Evolutionary conservation across 1,140 invertebrate species (phyloP).

Genomic region (Papilio polyxenes): DNA sequence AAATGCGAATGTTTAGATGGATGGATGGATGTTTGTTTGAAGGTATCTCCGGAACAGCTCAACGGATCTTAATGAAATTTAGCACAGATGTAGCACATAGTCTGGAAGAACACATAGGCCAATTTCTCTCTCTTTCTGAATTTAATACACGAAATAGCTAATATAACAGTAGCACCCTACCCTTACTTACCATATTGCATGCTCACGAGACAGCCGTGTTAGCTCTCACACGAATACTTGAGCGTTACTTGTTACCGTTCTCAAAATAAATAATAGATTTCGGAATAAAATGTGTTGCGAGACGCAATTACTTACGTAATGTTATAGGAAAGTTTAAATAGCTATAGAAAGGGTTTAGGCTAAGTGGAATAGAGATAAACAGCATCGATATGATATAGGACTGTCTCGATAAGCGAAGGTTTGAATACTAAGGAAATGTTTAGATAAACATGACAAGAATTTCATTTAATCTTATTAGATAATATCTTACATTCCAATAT

Average conservation of each 20-base stretch:
- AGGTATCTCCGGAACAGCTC: too few species aligned
- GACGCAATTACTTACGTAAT: background rate
- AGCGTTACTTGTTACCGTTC: constrained; percentile 31
- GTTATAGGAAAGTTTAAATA: background rate
- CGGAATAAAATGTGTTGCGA: background rate
- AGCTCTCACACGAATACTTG: constrained; percentile 31
- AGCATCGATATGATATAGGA: constrained; percentile 4
- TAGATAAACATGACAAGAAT: background rate
- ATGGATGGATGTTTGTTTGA: too few species aligned
- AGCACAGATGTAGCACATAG: too few species aligned
- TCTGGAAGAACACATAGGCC: too few species aligned
- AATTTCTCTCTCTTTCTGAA: background rate
- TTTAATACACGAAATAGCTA: background rate
- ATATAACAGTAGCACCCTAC: constrained; percentile 17
- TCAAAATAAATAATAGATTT: constrained; percentile 39
- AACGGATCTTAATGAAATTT: too few species aligned
- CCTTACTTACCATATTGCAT: constrained; percentile 32
- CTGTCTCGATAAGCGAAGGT: background rate
- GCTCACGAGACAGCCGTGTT: constrained; percentile 26
- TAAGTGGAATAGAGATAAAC: constrained; percentile 19
- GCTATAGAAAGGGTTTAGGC: constrained; percentile 21
- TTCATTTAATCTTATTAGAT: constrained; percentile 3
- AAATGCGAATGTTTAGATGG: too few species aligned
- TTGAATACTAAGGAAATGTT: constrained; percentile 26
- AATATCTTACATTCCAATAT: background rate